phyloP scores from a whole-genome alignment of 2,888 invertebrate genomes.

The Drosophila ezoana region DNA sequence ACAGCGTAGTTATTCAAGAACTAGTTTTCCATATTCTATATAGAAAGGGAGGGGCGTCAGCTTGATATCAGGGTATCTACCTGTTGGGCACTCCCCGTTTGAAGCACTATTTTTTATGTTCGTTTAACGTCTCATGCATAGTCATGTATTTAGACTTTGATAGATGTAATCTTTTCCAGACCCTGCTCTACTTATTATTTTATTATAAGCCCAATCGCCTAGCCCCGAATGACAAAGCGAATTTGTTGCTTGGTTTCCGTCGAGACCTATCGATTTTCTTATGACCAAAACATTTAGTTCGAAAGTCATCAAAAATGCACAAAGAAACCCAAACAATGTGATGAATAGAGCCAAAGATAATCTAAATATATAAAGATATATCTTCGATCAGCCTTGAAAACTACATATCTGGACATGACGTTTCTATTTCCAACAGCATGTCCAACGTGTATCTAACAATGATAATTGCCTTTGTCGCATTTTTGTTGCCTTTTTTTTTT shows the following conservation, averaged over 20 bases:
- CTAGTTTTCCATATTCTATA: no score
- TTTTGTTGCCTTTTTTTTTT: background rate
- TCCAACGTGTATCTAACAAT: slow-evolving; percentile 10
- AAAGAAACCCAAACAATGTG: background rate
- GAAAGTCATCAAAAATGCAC: background rate
- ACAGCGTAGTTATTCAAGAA: no score
- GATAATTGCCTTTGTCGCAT: background rate
- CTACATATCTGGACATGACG: background rate
- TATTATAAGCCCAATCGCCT: background rate
- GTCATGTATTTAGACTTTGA: slow-evolving; percentile 1
- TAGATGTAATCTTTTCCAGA: background rate
- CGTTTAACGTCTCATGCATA: no score
- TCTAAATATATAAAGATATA: background rate
- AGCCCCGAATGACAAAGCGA: slow-evolving; percentile 15
- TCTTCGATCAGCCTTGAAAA: background rate
- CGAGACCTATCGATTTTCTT: slow-evolving; percentile 8
- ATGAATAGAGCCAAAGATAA: background rate
- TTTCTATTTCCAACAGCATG: background rate
- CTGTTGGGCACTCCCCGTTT: background rate
- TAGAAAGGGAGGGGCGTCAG: no score
- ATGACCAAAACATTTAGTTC: background rate
- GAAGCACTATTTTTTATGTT: no score
- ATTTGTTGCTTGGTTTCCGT: slow-evolving; percentile 2
- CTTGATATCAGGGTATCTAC: background rate
- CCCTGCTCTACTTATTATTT: slow-evolving; percentile 1